Base-by-base conservation (phyloP, 2,888 invertebrate genomes). In the Oxystoma pomonae region DNA sequence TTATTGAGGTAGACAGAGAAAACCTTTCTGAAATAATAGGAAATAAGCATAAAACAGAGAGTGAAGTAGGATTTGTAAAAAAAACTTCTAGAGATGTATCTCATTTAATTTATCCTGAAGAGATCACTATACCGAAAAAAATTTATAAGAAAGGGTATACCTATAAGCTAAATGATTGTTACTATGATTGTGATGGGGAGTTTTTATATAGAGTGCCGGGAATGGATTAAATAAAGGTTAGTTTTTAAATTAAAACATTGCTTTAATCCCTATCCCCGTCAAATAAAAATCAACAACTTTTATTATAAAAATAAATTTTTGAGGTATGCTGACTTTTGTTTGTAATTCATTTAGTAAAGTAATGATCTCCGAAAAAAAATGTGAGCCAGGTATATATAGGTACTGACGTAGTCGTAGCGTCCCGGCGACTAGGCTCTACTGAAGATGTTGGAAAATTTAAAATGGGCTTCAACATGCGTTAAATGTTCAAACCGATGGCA, bases 131-230 rank as follows among this genome's bases (percentile, higher is more conserved):
- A 67, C 91, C 92, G 1, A 85, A 84, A 70, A 84, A 86, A 59
- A 81, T 86, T 49, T 84, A 83, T 69, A 86, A 86, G 69, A 79
- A 77, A 72, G 89, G 87, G 20, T 86, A 84, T 55, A 87, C 88
- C 7, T 93, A 91, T 74, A 89, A 88, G 80, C 82, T 92, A 0
- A 85, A 89, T 67, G 91, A 93, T 78, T 89, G 90, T 71, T 94
- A 87, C 76, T 94, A 93, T 78, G 90, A 92, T 75, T 84, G 87
- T 76, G 89, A 92, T 82, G 93, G 93, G 0, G 83, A 82, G 75
- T 91, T 93, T 81, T 81, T 93, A 62, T 94, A 92, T 76, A 83
- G 91, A 73, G 89, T 92, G 56, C 87, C 91, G 67, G 90, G 90
- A 65, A 85, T 90, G 85, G 68, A 68, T 58, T 75, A 74, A 75